These are phyloP conservation scores for Heliconius nattereri DNA, from an alignment of 1,140 invertebrate species.

Conservation along the genomic window DNA sequence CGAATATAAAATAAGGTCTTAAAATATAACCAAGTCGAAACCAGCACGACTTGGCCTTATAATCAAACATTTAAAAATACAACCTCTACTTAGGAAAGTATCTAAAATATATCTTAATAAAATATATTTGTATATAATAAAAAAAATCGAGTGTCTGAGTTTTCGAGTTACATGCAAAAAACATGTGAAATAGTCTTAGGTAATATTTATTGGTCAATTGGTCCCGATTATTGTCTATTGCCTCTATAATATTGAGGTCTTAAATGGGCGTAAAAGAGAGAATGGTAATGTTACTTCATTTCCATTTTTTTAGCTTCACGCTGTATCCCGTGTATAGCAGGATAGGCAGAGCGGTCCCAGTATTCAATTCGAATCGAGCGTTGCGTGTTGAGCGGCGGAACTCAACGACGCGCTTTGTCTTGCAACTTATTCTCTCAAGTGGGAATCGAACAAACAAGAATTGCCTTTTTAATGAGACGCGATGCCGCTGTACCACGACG, in stretches of 20 bases:
- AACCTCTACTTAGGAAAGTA: slow-evolving; percentile 28
- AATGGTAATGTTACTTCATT: background rate
- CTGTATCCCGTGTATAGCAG: no score
- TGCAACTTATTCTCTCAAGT: no score
- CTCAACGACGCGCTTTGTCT: no score
- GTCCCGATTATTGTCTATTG: background rate
- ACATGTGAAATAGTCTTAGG: background rate
- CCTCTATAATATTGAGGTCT: background rate
- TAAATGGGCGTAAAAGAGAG: no score
- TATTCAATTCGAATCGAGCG: no score
- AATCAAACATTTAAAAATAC: slow-evolving; percentile 34
- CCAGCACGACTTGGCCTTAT: slow-evolving; percentile 53
- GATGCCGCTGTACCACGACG: no score
- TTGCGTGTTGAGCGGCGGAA: no score
- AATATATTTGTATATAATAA: background rate
- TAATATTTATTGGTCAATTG: background rate
- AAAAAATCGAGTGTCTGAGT: no score
- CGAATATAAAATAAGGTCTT: background rate
- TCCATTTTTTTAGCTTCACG: no score
- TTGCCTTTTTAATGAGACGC: no score
- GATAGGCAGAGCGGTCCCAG: no score
- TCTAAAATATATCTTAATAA: background rate
- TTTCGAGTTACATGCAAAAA: background rate
- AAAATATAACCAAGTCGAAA: slow-evolving; percentile 45
- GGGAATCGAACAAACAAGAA: no score